A percentile compares a stretch with the other conserved stretches of the same genome.
Conservation (phyloP, 2,888 invertebrate species). For the Amphimallon solstitiale region DNA sequence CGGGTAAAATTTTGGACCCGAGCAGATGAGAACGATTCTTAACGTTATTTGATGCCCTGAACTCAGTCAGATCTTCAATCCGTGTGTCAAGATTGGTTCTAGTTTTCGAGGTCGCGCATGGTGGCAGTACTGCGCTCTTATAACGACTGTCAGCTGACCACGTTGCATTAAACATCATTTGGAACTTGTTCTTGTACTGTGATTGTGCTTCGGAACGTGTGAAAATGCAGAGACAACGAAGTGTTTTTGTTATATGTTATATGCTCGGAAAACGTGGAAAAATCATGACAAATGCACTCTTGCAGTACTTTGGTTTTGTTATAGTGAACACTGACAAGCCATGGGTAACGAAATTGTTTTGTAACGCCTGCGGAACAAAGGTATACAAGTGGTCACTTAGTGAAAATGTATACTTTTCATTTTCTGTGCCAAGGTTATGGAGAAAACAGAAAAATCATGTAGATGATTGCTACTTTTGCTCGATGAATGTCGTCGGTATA, state of each 20-base stretch:
- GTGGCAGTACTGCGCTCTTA: too few relatives aligned
- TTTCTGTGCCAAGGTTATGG: conserved; percentile 50
- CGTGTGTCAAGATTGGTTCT: too few relatives aligned
- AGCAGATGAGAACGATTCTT: too few relatives aligned
- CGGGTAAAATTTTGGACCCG: too few relatives aligned
- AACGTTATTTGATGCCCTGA: too few relatives aligned
- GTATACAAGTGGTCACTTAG: conserved; percentile 34
- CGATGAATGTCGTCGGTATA: conserved; percentile 33
- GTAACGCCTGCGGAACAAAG: conserved; percentile 23
- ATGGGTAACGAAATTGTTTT: conserved; percentile 13
- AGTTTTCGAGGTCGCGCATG: too few relatives aligned
- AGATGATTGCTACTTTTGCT: conserved; percentile 54
- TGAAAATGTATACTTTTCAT: conserved; percentile 43
- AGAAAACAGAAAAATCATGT: conserved; percentile 51
- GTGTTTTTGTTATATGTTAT: conserved; percentile 26
- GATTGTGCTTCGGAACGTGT: background rate
- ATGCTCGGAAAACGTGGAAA: conserved; percentile 27
- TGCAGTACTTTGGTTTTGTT: conserved; percentile 4
- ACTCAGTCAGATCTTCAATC: too few relatives aligned
- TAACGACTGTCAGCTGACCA: too few relatives aligned
- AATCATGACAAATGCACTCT: conserved; percentile 16
- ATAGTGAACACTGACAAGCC: conserved; percentile 4
- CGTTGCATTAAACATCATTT: too few relatives aligned
- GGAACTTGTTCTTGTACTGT: too few relatives aligned
- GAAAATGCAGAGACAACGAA: conserved; percentile 11